phyloP scores from a whole-genome alignment of 1,140 invertebrate species.

The Scaptomyza graminum region DNA sequence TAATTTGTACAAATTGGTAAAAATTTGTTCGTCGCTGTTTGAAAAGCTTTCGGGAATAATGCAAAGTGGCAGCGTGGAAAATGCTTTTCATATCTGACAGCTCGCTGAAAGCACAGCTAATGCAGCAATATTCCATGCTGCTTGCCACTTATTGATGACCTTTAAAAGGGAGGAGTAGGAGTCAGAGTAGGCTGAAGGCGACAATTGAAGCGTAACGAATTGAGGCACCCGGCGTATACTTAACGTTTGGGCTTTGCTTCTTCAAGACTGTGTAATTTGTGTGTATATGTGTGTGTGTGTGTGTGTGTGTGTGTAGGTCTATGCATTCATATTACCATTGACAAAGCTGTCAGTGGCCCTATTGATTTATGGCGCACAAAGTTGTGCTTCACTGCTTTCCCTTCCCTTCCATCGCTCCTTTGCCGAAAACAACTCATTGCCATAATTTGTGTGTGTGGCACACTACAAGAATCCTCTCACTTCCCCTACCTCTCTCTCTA shows the following conservation, averaged over 20 bases:
- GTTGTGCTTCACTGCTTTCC: not conserved
- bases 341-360: conserved; percentile 51
- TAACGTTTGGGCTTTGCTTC: conserved; percentile 18
- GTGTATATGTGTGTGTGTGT: conserved; percentile 8
- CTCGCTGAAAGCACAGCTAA: conserved; percentile 41
- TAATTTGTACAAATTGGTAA: conserved; percentile 77
- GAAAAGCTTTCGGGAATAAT: conserved; percentile 16
- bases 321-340: conserved; percentile 50
- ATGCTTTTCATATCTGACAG: conserved; percentile 61
- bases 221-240: conserved; percentile 58
- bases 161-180: conserved; percentile 25
- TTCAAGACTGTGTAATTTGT: not conserved
- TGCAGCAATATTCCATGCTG: conserved; percentile 21
- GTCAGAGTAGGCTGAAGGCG: conserved; percentile 8
- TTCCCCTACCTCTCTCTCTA: conserved; percentile 5
- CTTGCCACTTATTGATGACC: conserved; percentile 74
- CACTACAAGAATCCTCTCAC: too few relatives aligned
- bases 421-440: conserved; percentile 51
- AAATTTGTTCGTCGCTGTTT: conserved; percentile 10
- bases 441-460: conserved; percentile 60
- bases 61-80: conserved; percentile 51
- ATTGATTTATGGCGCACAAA: conserved; percentile 48
- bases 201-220: conserved; percentile 57
- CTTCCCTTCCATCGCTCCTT: not conserved
- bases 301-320: conserved; percentile 6